Evolutionary conservation across 1,140 invertebrate genomes (phyloP).

Genomic region (Trachymyrmex cornetzi): DNA sequence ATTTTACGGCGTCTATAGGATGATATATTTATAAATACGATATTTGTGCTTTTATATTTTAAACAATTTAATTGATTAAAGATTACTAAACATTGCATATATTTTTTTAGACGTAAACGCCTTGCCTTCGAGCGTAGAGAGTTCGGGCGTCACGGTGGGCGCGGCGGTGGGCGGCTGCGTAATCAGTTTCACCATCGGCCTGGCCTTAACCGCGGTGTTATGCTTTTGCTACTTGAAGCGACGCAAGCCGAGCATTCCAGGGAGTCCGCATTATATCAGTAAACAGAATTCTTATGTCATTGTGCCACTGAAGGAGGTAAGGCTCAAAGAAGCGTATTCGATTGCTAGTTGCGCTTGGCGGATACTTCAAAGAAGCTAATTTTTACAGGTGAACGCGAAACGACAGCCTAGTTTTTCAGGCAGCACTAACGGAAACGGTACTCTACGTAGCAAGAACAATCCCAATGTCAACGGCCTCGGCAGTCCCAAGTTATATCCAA

Average conservation of each 20-base stretch:
- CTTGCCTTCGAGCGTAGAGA: slow-evolving; percentile 83
- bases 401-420: slow-evolving; percentile 85
- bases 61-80: neutral
- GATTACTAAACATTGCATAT: neutral
- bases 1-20: neutral
- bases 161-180: slow-evolving; percentile 88
- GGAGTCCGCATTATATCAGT: slow-evolving; percentile 92
- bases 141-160: slow-evolving; percentile 86
- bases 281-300: slow-evolving; percentile 94
- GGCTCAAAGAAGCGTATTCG: neutral
- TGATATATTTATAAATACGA: neutral
- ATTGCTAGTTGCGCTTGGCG: neutral
- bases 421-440: slow-evolving; percentile 87
- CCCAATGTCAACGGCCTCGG: slow-evolving; percentile 88
- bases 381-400: slow-evolving; percentile 82
- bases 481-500: slow-evolving; percentile 89
- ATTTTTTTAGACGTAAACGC: slow-evolving; percentile 79
- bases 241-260: slow-evolving; percentile 87
- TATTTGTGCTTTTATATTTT: neutral
- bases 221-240: slow-evolving; percentile 85
- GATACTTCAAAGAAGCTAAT: neutral
- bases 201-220: slow-evolving; percentile 81
- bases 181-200: slow-evolving; percentile 85
- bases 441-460: slow-evolving; percentile 89
- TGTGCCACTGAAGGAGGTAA: slow-evolving; percentile 92